Evolutionary conservation across 2,113 vertebrate species (phyloP), one percentile per base, ranked within the genome.

Genomic region (Elgaria multicarinata): DNA sequence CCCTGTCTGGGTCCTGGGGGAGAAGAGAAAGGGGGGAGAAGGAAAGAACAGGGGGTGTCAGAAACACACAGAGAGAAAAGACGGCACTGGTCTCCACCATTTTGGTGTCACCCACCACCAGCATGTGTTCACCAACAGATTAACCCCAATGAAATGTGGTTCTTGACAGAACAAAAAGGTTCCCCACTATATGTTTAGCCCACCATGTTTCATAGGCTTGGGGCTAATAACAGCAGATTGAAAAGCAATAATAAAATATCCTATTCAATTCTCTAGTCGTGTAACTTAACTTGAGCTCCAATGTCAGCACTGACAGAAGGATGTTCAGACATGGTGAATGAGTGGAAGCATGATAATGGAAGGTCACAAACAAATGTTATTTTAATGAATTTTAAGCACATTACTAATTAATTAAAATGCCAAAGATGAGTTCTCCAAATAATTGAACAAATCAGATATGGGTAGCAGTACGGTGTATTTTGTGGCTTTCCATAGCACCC

Each of bases 391-490:
- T n/a, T 69, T 79, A 53, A 87, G 39, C 74, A 24, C 16, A 89
- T 85, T 85, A 14, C 64, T 89, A 85, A 55, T 69, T 89, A 71
- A 69, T 69, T 39, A 16, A 77, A 94, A 92, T 90, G 2, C 0
- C 75, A 75, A 0, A 4, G 7, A 33, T 89, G 69, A 88, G 31
- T 90, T 90, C 44, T 28, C 53, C 91, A 88, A 83, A 39, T 77
- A 90, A 92, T 69, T 81, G 77, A 75, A 94, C 75, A 9, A 91
- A 82, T 83, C 84, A 76, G 66, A 31, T 39, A 64, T 42, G 20
- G 53, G 9, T 91, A 71, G 31, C 88, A 92, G 83, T 46, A 87
- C 76, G 83, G 31, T 50, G 75, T 9, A 50, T 83, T 83, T 62
- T 71, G 83, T 64, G 44, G n/a, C 33, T 79, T 69, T 16, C 39